Conservation (phyloP, 2,113 vertebrate species). For the Ciconia stormi region DNA sequence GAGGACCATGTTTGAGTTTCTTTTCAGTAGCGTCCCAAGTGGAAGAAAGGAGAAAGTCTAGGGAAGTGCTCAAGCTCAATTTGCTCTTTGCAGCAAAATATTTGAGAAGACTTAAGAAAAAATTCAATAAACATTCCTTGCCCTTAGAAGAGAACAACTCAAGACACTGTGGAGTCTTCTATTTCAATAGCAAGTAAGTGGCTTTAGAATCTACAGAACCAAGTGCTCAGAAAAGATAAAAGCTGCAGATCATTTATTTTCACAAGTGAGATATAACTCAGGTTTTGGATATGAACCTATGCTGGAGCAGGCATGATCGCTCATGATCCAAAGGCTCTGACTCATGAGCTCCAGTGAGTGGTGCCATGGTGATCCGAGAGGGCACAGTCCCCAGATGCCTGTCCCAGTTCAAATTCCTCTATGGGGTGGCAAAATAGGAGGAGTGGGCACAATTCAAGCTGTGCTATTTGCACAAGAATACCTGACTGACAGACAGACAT, state of each 20-base stretch:
- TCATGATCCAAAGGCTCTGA: not conserved
- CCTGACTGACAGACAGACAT: not conserved
- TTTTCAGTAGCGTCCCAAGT: not conserved
- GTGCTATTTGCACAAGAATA: not conserved
- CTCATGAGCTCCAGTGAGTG: not conserved
- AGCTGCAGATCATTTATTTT: not conserved
- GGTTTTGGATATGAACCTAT: too few relatives aligned
- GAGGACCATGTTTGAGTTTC: not conserved
- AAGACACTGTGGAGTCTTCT: not conserved
- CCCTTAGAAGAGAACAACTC: not conserved
- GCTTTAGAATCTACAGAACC: not conserved
- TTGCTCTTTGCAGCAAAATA: not conserved
- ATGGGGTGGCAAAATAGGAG: not conserved
- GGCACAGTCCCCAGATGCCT: not conserved
- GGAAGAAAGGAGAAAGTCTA: not conserved
- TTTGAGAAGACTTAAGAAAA: not conserved
- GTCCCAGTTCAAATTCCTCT: not conserved
- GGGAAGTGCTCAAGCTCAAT: not conserved
- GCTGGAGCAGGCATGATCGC: not conserved
- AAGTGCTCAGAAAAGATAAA: not conserved
- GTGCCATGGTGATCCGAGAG: accelerated
- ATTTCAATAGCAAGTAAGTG: not conserved
- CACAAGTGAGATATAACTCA: too few relatives aligned
- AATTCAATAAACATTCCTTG: not conserved
- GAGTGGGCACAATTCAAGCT: not conserved